A percentile compares a stretch with the other conserved stretches of the same genome.
Evolutionary conservation across 2,888 invertebrate genomes (phyloP).

Genomic region (Litoditis marina): DNA sequence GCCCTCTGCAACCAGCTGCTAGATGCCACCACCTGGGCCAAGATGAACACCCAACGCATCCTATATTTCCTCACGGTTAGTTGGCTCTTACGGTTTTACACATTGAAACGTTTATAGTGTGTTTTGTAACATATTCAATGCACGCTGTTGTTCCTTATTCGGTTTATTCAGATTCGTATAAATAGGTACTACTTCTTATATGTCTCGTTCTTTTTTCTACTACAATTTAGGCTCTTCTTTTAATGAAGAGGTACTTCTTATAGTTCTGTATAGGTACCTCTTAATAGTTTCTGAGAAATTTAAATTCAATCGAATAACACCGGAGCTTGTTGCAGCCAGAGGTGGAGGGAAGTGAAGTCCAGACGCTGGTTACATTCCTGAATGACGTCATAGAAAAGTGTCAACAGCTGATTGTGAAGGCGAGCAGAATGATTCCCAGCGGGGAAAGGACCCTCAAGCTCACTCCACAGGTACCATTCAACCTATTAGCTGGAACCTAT

Average conservation of each 20-base stretch:
- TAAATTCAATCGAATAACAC: neutral
- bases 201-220: too few species aligned
- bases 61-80: conserved; percentile 35
- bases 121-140: neutral
- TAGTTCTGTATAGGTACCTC: neutral
- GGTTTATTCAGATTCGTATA: too few species aligned
- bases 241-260: too few species aligned
- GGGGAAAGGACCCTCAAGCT: neutral
- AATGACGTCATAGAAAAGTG: conserved; percentile 8
- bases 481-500: too few species aligned
- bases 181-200: too few species aligned
- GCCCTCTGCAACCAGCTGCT: conserved; percentile 28
- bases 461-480: neutral
- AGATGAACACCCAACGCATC: conserved; percentile 41
- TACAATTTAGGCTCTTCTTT: too few species aligned
- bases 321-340: conserved; percentile 2
- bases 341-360: conserved; percentile 5
- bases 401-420: conserved; percentile 3
- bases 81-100: neutral
- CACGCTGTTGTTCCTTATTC: too few species aligned
- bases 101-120: neutral
- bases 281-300: neutral
- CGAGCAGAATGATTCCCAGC: conserved; percentile 5
- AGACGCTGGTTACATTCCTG: neutral
- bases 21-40: conserved; percentile 44